Evolutionary conservation across 2,888 invertebrate genomes (phyloP), one percentile per base, ranked within the genome.

Genomic region (Lithosia quadra): DNA sequence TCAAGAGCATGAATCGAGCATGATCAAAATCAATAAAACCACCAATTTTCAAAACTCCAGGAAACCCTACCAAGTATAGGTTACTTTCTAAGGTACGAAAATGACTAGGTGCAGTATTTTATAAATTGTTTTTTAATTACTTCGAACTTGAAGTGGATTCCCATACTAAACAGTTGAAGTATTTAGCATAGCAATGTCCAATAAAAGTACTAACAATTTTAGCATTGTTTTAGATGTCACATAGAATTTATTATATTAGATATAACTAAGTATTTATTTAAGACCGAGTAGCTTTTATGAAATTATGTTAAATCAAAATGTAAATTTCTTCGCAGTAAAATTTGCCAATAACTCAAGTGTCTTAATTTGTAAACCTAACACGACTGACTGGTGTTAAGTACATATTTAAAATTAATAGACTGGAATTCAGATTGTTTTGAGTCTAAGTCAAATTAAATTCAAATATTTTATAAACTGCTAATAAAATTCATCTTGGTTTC

Each of bases 281-380:
- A 56, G 15, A 0, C 49, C 22, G 56, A 15, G 24, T 56, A 56
- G 56, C 13, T 0, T 21, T 8, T 11, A 15, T 56, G 11, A 56
- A 24, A 24, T 56, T 24, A 28, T 15, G 24, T 56, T 56, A 56
- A 28, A 56, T 18, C 24, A 18, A 15, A 56, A 56, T 24, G 56
- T 33, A 59, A 59, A 59, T 33, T 58, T 34, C 11, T 21, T 59
- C 10, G 59, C 21, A 4, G 34, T 5, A 33, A 21, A 34, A 34
- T 33, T 59, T 59, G 21, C 21, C 34, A 28, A 59, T 34, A 61
- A 61, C 2, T 39, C 61, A 61, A 61, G 34, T 34, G 33, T 33
- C 59, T 34, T 28, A 33, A 28, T 59, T 21, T 21, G 1, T 21
- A 34, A 18, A 21, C 59, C 10, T 39, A 61, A 39, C 24, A 43